phyloP scores from a whole-genome alignment of 2,113 vertebrate species.

The Quiscalus mexicanus region DNA sequence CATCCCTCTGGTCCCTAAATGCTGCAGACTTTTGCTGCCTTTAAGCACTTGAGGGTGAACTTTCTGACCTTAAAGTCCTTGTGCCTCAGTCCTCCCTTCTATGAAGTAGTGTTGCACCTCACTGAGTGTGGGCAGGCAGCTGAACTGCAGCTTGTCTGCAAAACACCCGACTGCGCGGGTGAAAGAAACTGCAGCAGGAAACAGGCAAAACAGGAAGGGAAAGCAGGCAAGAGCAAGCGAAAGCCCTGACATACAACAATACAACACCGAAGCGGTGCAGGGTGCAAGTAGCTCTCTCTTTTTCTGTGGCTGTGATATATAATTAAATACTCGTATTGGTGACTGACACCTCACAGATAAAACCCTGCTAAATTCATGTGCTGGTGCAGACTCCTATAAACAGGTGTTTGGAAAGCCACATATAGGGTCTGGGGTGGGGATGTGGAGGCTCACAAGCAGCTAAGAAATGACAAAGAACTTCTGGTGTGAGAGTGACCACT shows the following conservation, averaged over 20 bases:
- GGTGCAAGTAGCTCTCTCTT: neutral
- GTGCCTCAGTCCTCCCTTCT: neutral
- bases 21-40: neutral
- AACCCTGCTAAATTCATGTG: neutral
- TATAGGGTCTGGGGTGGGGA: rapidly evolving
- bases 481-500: neutral
- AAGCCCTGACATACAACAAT: neutral
- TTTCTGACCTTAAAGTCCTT: neutral
- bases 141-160: rapidly evolving
- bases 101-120: neutral
- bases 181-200: neutral
- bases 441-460: neutral
- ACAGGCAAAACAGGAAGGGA: neutral
- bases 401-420: neutral
- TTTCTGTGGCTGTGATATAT: neutral
- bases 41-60: neutral
- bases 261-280: rapidly evolving
- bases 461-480: neutral
- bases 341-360: neutral
- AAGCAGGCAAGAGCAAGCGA: neutral
- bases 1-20: neutral
- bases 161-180: neutral
- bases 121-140: neutral
- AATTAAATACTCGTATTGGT: neutral
- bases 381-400: neutral